Percentiles rank a stretch among this genome's conserved stretches.
phyloP scores from a whole-genome alignment of 1,140 invertebrate genomes.

The Drosophila sp. region DNA sequence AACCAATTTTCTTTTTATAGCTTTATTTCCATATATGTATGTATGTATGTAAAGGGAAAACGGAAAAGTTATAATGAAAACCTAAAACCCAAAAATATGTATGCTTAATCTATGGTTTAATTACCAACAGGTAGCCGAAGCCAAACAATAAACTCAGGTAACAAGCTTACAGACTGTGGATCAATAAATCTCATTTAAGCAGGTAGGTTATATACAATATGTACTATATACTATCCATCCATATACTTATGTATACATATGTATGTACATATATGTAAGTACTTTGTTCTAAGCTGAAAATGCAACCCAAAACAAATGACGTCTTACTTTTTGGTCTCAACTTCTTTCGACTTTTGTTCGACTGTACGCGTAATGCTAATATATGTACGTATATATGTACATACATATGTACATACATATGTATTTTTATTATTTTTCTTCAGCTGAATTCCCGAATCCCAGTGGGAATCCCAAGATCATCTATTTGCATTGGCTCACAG shows the following conservation, averaged over 20 bases:
- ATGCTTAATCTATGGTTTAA: background rate
- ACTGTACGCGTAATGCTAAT: no score
- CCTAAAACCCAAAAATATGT: background rate
- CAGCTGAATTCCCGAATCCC: no score
- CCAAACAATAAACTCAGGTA: constrained; percentile 4
- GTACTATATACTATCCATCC: background rate
- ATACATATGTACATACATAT: no score
- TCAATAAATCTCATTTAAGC: constrained; percentile 5
- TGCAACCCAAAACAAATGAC: no score
- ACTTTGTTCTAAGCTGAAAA: no score
- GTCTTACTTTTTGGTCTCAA: no score
- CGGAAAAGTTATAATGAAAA: background rate
- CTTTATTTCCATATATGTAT: constrained; percentile 44
- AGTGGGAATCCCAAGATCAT: no score
- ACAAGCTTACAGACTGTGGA: background rate
- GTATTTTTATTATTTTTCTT: no score
- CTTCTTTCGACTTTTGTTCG: no score
- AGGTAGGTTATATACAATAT: background rate
- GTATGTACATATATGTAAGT: background rate
- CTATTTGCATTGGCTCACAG: no score
- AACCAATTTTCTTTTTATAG: constrained; percentile 62
- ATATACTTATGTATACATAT: background rate
- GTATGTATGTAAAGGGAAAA: background rate
- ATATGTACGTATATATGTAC: no score
- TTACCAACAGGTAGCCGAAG: constrained; percentile 1